Conservation (phyloP, 2,888 invertebrate species). For the Nineta flava region DNA sequence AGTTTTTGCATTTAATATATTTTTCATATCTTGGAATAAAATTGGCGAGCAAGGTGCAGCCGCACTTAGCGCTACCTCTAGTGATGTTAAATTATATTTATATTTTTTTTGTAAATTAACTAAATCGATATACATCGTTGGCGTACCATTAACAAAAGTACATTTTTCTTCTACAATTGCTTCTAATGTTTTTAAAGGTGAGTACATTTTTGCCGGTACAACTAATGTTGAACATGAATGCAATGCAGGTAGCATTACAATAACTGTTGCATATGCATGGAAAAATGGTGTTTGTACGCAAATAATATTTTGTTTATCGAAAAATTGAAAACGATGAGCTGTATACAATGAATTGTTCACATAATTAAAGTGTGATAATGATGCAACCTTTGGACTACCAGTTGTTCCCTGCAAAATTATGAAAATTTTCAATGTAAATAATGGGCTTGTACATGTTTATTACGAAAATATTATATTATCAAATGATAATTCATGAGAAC, state of each 20-base stretch:
- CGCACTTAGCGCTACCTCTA: conserved; percentile 45
- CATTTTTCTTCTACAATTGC: conserved; percentile 56
- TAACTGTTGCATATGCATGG: conserved; percentile 63
- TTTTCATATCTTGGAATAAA: conserved; percentile 34
- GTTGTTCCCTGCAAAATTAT: conserved; percentile 30
- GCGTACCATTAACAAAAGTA: conserved; percentile 56
- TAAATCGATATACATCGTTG: conserved; percentile 75
- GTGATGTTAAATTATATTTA: conserved; percentile 29
- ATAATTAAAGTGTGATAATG: conserved; percentile 51
- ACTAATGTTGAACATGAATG: conserved; percentile 44
- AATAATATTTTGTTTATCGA: conserved; percentile 31
- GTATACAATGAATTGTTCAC: conserved; percentile 59
- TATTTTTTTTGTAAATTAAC: conserved; percentile 33
- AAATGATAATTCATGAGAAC: no score
- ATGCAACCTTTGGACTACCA: conserved; percentile 55
- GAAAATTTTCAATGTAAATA: no score
- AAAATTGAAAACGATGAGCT: conserved; percentile 32
- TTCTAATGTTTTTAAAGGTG: conserved; percentile 42
- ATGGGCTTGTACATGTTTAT: background rate
- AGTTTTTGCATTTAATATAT: conserved; percentile 28
- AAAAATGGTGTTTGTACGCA: conserved; percentile 62
- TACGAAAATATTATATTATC: no score
- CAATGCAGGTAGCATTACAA: conserved; percentile 39
- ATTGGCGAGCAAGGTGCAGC: conserved; percentile 56
- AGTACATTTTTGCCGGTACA: conserved; percentile 40